Evolutionary conservation across 2,888 invertebrate genomes (phyloP), one percentile per base, ranked within the genome.

Genomic region (Drosophila pegasa): DNA sequence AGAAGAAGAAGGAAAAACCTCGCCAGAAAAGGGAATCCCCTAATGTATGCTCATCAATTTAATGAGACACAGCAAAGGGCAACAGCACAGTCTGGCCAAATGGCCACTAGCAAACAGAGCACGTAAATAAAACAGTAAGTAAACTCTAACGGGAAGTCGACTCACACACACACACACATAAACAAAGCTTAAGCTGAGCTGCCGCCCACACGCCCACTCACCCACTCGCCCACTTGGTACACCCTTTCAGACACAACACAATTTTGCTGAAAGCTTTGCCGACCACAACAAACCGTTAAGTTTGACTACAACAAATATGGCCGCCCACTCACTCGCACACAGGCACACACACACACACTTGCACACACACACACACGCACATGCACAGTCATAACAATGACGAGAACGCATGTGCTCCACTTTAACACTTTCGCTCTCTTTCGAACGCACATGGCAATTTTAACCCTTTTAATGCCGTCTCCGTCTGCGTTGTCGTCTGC

Each of bases 391-490:
- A 38, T 47, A 41, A 38, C 51, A 76, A 58, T 41, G 52, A 55
- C 43, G 54, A 55, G 45, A 43, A 78, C 83, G 85, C 82, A 87
- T 86, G 81, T 81, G 77, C 80, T 80, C 85, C 78, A 88, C 54
- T 77, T 76, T 78, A 85, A 77, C 88, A 89, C 83, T 84, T 84
- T 84, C 87, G 87, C 65, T 80, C 78, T 81, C 80, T 85, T 63
- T 76, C 86, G 71, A 71, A 61, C 82, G 73, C 77, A 78, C 83
- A 78, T 77, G 79, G 72, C 74, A 76, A 70, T 69, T 75, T 88
- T 89, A 90, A 90, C 90, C 90, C 90, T 90, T 90, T 90, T 90
- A 90, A 90, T 90, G 90, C 89, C 78, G 82, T 89, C 90, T 88
- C 86, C 87, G 89, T 88, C 89, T 86, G 80, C 77, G 67, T 66